These are phyloP conservation scores for Malurus splendens DNA, from an alignment of 2,797 vertebrate species.

Conservation along the genomic window DNA sequence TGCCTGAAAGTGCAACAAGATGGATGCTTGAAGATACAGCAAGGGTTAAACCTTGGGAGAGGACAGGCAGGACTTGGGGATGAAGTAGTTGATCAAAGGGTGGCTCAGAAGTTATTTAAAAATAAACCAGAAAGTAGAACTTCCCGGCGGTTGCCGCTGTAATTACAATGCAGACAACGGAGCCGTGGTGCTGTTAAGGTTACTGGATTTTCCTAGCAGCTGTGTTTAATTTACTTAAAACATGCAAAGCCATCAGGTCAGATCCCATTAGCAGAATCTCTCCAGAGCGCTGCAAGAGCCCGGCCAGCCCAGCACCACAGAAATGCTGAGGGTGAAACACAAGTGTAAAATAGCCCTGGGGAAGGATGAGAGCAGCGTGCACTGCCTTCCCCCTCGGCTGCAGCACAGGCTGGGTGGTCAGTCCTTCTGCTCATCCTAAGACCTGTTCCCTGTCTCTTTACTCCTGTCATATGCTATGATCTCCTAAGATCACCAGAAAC, in stretches of 20 bases:
- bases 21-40: not conserved
- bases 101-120: conserved; percentile 43
- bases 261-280: conserved; percentile 49
- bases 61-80: not conserved
- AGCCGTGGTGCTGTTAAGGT: conserved; percentile 44
- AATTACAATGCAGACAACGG: conserved; percentile 47
- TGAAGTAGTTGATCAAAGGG: conserved; percentile 38
- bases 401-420: accelerated
- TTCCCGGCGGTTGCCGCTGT: not conserved
- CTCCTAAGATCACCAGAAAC: not conserved
- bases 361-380: accelerated
- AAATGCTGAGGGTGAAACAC: not conserved
- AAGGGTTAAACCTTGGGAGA: conserved; percentile 28
- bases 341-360: not conserved
- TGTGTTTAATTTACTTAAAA: conserved; percentile 61
- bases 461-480: accelerated
- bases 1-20: not conserved
- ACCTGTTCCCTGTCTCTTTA: not conserved
- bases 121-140: conserved; percentile 57
- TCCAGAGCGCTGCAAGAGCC: not conserved
- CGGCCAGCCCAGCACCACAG: not conserved
- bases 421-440: not conserved
- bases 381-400: accelerated
- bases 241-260: conserved; percentile 54
- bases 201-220: conserved; percentile 55